Evolutionary conservation across 2,113 vertebrate species (phyloP), one percentile per base, ranked within the genome.

Genomic region (Caracal caracal): DNA sequence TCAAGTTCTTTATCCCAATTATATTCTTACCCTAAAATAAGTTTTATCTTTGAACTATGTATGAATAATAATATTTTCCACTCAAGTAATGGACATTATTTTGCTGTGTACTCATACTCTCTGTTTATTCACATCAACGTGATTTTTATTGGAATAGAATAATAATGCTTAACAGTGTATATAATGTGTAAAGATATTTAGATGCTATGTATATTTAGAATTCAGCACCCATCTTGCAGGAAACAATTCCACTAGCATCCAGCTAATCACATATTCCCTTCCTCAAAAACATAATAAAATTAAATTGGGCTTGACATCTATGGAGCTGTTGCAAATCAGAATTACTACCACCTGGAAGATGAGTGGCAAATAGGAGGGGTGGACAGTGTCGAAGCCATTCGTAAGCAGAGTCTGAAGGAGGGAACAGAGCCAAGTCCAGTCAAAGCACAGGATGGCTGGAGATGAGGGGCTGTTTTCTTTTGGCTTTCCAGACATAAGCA

Each of bases 171-270:
- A 43, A 37, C 40, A 61, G 37, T 85, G 1, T 65, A 26, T 61
- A 85, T 96, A 43, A 37, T 47, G 73, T 86, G 65, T 89, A 96
- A 93, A 89, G 35, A 6, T 51, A 61, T 40, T 73, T 85, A 85
- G 47, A 86, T 65, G 33, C 15, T 10, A 85, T 16, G 63, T 35
- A 56, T 73, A 66, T 53, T 94, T 84, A 75, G 83, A 96, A 91
- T 91, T 68, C 5, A 30, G 61, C 87, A 87, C n/a, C 20, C 28
- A 96, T 65, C 43, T 61, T 22, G 5, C 43, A 96, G 63, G 63
- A 93, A 92, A 89, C 63, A 92, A 70, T 79, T 73, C 40, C 35
- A 97, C 88, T 40, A 87, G 91, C 49, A 84, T 26, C 51, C 20
- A 71, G 30, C 15, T 88, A 80, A 76, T 78, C 51, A 84, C 10